Percentiles rank a stretch among this genome's conserved stretches.
Evolutionary conservation across 1,140 invertebrate genomes (phyloP).

Genomic region (Drosophila albomicans): DNA sequence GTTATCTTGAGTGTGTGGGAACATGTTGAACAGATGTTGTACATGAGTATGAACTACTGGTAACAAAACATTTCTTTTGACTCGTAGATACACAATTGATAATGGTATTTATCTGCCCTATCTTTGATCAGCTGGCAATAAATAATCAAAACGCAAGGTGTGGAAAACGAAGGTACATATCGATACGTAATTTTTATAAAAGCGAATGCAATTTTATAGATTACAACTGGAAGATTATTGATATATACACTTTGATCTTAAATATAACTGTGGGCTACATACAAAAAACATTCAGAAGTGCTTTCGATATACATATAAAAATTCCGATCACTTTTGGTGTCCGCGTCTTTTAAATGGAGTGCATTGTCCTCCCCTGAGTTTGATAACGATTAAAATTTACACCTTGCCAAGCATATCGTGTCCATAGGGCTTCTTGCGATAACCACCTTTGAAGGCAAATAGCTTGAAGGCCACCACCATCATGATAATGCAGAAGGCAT

Average conservation of each 20-base stretch:
- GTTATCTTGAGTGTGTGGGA: constrained; percentile 16
- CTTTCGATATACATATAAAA: constrained; percentile 35
- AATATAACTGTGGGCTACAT: constrained; percentile 54
- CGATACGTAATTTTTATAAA: constrained; percentile 60
- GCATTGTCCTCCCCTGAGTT: background rate
- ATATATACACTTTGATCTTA: constrained; percentile 71
- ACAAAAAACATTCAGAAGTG: constrained; percentile 49
- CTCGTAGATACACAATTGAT: constrained; percentile 28
- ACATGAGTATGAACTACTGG: constrained; percentile 20
- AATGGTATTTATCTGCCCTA: background rate
- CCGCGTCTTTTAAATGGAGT: constrained; percentile 39
- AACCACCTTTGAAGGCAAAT: constrained; percentile 89
- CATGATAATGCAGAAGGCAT: constrained; percentile 88
- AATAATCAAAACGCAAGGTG: constrained; percentile 1
- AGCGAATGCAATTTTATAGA: constrained; percentile 38
- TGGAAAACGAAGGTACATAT: constrained; percentile 15
- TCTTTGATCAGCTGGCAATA: background rate
- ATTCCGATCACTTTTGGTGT: constrained; percentile 40
- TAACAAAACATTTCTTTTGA: background rate
- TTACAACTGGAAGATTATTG: constrained; percentile 69
- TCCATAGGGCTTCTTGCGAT: constrained; percentile 89
- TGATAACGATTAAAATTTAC: constrained; percentile 68
- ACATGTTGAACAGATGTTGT: constrained; percentile 27
- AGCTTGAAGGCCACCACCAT: constrained; percentile 91
- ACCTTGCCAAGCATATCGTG: constrained; percentile 88